Evolutionary conservation across 2,797 vertebrate species (phyloP).

Genomic region (Sebastes flavidus): DNA sequence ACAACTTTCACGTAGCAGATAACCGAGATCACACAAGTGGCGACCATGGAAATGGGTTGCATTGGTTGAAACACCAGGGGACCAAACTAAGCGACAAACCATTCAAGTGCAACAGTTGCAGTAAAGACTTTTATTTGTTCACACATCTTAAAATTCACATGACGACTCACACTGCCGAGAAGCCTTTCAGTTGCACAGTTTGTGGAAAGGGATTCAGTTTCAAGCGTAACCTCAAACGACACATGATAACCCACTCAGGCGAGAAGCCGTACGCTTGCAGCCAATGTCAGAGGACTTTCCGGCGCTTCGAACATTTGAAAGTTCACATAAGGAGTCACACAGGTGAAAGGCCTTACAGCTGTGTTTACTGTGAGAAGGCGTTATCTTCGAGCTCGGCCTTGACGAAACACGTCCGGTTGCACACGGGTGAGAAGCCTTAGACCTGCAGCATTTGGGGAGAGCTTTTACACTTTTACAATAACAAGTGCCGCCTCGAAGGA

Average conservation of each 20-base stretch:
- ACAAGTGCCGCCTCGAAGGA: neutral
- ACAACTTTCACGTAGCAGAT: neutral
- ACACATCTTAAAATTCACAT: neutral
- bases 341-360: neutral
- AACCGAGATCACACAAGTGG: neutral
- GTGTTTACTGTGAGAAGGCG: neutral
- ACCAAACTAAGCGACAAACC: neutral
- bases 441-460: neutral
- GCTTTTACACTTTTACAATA: neutral
- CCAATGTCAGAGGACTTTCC: neutral
- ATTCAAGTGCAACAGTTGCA: neutral
- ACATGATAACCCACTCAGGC: neutral
- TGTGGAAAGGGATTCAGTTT: slow-evolving; percentile 1
- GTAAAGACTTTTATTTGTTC: neutral
- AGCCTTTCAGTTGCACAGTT: neutral
- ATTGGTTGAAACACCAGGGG: neutral
- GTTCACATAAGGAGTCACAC: neutral
- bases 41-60: neutral
- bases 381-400: neutral
- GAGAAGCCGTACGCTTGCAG: neutral
- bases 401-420: neutral
- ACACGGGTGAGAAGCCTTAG: neutral
- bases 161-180: neutral
- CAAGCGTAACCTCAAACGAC: neutral
- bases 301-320: neutral